phyloP scores from a whole-genome alignment of 1,140 invertebrate species.

The Orchestia grillus region DNA sequence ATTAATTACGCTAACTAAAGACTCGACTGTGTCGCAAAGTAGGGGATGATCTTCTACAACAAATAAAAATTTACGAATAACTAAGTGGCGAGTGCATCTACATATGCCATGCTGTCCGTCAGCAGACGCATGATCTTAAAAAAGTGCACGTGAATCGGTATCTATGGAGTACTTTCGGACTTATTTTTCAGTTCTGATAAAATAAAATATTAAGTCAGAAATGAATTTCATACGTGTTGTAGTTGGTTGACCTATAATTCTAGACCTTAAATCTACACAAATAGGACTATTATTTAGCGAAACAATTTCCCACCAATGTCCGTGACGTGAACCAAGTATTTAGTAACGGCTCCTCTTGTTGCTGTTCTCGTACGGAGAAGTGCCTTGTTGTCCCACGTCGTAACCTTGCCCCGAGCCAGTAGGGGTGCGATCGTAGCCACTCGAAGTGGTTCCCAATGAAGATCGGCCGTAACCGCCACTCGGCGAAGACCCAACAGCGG shows the following conservation, averaged over 20 bases:
- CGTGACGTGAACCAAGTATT: background rate
- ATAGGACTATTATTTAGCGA: background rate
- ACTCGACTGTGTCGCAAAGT: too few relatives aligned
- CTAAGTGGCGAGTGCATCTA: background rate
- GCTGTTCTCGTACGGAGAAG: background rate
- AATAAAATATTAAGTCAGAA: background rate
- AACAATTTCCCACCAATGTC: background rate
- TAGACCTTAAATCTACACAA: background rate
- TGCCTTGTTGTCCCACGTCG: conserved; percentile 24
- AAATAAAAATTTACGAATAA: background rate
- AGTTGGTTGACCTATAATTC: background rate
- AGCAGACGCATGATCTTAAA: too few relatives aligned
- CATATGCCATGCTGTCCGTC: too few relatives aligned
- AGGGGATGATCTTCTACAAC: too few relatives aligned
- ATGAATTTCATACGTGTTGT: background rate
- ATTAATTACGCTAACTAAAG: too few relatives aligned
- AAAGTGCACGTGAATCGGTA: too few relatives aligned
- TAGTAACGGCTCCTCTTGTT: conserved; percentile 29
- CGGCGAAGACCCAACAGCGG: background rate
- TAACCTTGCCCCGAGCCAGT: conserved; percentile 34
- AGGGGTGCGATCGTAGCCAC: conserved; percentile 29
- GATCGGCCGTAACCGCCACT: background rate
- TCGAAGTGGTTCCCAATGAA: background rate
- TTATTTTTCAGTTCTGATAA: background rate
- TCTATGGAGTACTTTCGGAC: too few relatives aligned